A percentile compares a stretch with the other conserved stretches of the same genome.
Evolutionary conservation across 2,797 vertebrate genomes (phyloP).

Genomic region (Alauda arvensis): DNA sequence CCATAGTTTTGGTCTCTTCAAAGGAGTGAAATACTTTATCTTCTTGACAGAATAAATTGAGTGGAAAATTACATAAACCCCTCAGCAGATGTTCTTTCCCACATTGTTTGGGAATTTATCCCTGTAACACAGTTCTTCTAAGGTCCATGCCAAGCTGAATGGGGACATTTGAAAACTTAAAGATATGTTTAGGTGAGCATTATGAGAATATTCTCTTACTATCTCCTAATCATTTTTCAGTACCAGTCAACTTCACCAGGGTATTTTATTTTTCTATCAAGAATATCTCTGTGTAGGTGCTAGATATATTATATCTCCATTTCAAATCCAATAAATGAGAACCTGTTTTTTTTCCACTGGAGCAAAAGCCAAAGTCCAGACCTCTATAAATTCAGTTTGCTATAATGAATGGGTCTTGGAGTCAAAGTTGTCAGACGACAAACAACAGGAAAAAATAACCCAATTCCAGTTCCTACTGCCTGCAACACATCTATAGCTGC

Average conservation of each 20-base stretch:
- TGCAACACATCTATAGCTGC: constrained; percentile 47
- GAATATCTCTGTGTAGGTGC: constrained; percentile 15
- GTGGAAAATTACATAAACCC: constrained; percentile 80
- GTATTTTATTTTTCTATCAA: background rate
- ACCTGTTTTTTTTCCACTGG: background rate
- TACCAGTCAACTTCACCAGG: background rate
- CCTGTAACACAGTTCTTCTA: constrained; percentile 62
- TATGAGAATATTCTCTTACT: constrained; percentile 43
- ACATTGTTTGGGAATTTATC: constrained; percentile 75
- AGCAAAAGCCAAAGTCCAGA: constrained; percentile 54
- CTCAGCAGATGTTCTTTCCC: constrained; percentile 79
- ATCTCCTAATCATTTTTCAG: background rate
- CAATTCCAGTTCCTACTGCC: constrained; percentile 46
- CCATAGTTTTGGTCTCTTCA: constrained; percentile 68
- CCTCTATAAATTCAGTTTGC: constrained; percentile 60
- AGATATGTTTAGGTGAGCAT: constrained; percentile 37
- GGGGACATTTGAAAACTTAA: constrained; percentile 40
- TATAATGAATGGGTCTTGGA: constrained; percentile 63
- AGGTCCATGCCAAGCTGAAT: constrained; percentile 56
- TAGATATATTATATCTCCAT: constrained; percentile 52
- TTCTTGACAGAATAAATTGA: constrained; percentile 83
- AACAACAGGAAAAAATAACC: constrained; percentile 67
- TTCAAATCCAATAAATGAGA: constrained; percentile 48
- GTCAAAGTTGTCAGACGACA: constrained; percentile 65
- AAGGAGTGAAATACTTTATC: constrained; percentile 78